Evolutionary conservation across 1,140 invertebrate species (phyloP).

Genomic region (Pseudomyrmex gracilis): DNA sequence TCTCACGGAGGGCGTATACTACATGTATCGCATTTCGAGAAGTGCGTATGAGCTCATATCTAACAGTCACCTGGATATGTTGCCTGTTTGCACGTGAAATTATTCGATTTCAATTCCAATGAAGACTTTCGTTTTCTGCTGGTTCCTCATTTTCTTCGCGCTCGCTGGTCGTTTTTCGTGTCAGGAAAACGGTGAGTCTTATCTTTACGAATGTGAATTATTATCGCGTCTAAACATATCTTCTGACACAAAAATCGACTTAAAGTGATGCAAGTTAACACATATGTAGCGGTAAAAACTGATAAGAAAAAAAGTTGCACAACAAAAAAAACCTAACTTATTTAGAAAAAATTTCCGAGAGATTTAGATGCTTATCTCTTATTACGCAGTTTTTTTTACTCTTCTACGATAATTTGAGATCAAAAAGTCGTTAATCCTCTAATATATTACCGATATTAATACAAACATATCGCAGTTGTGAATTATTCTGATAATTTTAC

Average conservation of each 20-base stretch:
- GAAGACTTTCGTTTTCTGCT: neutral
- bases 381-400: neutral
- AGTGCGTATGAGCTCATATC: neutral
- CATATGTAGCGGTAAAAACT: neutral
- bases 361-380: neutral
- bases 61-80: slow-evolving; percentile 27
- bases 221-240: neutral
- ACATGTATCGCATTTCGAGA: neutral
- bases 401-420: neutral
- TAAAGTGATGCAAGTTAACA: neutral
- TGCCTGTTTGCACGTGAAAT: neutral
- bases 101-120: slow-evolving; percentile 13
- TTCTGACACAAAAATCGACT: neutral
- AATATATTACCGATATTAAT: neutral
- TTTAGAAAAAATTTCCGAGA: too few species aligned
- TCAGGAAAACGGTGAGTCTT: slow-evolving; percentile 48
- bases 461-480: too few species aligned
- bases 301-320: too few species aligned
- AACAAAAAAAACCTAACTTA: neutral
- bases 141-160: neutral
- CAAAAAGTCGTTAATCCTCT: neutral
- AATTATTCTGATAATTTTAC: neutral
- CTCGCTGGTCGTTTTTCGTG: neutral
- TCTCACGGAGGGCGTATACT: slow-evolving; percentile 44
- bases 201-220: neutral